Base-by-base conservation (phyloP, 2,797 vertebrate species). In the Eutrigla gurnardus region DNA sequence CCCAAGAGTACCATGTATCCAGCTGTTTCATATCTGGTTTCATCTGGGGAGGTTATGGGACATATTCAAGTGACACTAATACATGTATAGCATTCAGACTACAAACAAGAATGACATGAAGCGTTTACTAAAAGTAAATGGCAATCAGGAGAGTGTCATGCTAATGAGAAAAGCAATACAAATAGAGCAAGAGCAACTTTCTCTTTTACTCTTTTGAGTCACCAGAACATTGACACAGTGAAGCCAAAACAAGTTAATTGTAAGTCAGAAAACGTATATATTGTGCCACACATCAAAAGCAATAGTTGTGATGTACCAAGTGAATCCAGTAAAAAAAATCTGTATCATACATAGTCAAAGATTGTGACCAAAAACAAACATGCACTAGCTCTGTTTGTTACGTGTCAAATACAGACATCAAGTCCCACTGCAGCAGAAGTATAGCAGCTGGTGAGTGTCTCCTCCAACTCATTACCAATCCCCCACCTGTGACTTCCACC, bases 401-500 rank as follows among this genome's bases (percentile, higher is more conserved):
- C 59, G 17, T 50, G 36, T 88, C 77, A 82, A 81, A 89, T 67
- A 32, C 86, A 89, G 85, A 74, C 80, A 85, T 83, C 77, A 83
- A 76, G 87, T 84, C 82, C 66, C 81, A 57, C 78, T 62, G 85
- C 77, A 86, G 75, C 69, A 73, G 81, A 66, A 81, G 72, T 55
- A 81, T 40, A 90, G 78, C 91, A 92, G 88, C 89, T 92, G 92
- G 75, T 88, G 78, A 87, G 78, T 59, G 67, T 86, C 55, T 86
- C 79, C 77, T 86, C 82, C 88, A 89, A 86, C 90, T 93, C 91
- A 93, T 93, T 94, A 93, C 71, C 82, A 86, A 90, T 88, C 74
- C 82, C 93, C 89, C 90, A 90, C 90, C 86, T 91, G 91, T 90
- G 84, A 86, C 86, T 92, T 91, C 87, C 90, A 92, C 89, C 91